Evolutionary conservation across 1,140 invertebrate species (phyloP), one percentile per base, ranked within the genome.

Genomic region (Apis dorsata): DNA sequence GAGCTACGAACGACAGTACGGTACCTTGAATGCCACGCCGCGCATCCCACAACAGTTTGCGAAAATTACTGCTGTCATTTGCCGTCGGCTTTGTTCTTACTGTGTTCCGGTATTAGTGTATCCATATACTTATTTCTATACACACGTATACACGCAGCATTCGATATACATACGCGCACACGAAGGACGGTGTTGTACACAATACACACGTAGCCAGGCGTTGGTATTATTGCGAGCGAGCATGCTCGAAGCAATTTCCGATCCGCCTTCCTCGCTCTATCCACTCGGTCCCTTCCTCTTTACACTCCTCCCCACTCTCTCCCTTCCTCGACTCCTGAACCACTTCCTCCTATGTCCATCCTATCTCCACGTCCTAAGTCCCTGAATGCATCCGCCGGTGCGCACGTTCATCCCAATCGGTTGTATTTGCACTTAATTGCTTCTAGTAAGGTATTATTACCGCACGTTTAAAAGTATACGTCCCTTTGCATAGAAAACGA

Each of bases 41-140:
- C 86, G 86, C 84, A 87, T 87, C 86, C 86, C 86, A 87, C 87
- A 85, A 88, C 83, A 85, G 87, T 88, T 88, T 88, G 87, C 87
- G 87, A 88, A 88, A 88, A 88, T 88, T 88, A 88, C 87, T 83
- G 87, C 87, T 88, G 86, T 88, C 87, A 88, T 88, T 88, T 88
- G 87, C 87, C 86, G 81, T 84, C 79, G 86, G 86, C 88, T 89
- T 89, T 88, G 88, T 89, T 86, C 88, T 88, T 86, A 86, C 69
- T 63, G 60, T 73, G 53, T 55, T 51, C 66, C 28, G 21, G 80
- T 80, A 53, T 75, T 19, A 81, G 81, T 84, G 81, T 44, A 55
- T 11, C 5, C 19, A 44, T 44, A 62, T 13, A 69, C 62, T 44
- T 63, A 57, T 82, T 69, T 70, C 13, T 28, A 4, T 71, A 66